Evolutionary conservation across 2,888 invertebrate species (phyloP).

Genomic region (Xanthorhoe spadicearia): DNA sequence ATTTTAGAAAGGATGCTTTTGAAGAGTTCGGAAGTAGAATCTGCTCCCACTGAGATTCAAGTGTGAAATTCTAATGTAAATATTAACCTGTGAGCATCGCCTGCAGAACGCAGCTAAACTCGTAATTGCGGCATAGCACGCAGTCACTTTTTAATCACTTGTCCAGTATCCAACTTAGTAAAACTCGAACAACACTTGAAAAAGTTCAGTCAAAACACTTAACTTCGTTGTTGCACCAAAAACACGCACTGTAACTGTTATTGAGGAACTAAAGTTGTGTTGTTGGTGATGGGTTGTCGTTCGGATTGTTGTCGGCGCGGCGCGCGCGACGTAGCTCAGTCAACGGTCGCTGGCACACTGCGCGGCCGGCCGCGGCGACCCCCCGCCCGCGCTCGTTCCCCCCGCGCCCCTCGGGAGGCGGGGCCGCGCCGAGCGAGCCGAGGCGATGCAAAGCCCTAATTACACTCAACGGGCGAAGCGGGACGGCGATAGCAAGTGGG

Average conservation of each 20-base stretch:
- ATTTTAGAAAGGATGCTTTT: conserved; percentile 13
- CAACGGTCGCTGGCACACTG: conserved; percentile 84
- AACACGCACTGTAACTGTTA: conserved; percentile 79
- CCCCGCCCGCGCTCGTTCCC: conserved; percentile 60
- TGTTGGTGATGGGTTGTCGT: conserved; percentile 73
- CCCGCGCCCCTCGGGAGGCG: conserved; percentile 66
- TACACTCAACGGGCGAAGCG: conserved; percentile 80
- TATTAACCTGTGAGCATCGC: conserved; percentile 83
- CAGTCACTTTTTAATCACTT: conserved; percentile 80
- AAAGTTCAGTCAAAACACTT: conserved; percentile 77
- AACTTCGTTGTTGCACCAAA: conserved; percentile 71
- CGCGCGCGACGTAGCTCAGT: conserved; percentile 76
- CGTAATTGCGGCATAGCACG: conserved; percentile 80
- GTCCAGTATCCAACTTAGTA: conserved; percentile 77
- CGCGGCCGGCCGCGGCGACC: conserved; percentile 67
- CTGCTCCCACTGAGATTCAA: conserved; percentile 55
- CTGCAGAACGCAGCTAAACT: conserved; percentile 81
- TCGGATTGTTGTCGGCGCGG: conserved; percentile 67
- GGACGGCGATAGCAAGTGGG: conserved; percentile 83
- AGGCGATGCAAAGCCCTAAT: conserved; percentile 83
- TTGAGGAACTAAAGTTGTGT: conserved; percentile 78
- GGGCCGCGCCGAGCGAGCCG: conserved; percentile 72
- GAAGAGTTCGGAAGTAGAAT: conserved; percentile 12
- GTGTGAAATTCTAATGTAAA: conserved; percentile 66
- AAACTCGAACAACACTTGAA: conserved; percentile 71